phyloP scores from a whole-genome alignment of 2,113 vertebrate genomes.

The Phalacrocorax brasilianus region DNA sequence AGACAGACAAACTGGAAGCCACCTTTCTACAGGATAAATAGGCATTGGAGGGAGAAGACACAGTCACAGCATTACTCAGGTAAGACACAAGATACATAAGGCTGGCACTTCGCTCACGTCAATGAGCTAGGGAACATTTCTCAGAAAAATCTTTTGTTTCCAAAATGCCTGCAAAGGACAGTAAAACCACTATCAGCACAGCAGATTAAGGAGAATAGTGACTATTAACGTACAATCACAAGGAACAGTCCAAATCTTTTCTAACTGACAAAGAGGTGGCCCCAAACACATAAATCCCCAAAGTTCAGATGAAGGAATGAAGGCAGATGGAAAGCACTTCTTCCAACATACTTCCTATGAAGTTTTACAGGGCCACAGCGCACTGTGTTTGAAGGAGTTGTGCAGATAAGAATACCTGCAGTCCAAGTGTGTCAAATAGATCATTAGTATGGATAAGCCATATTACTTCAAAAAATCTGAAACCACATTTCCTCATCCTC shows the following conservation, averaged over 20 bases:
- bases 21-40: neutral
- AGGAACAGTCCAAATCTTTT: neutral
- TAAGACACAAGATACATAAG: neutral
- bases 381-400: neutral
- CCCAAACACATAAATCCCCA: neutral
- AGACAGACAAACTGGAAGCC: fast-evolving
- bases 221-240: neutral
- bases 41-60: neutral
- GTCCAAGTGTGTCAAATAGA: neutral
- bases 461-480: neutral
- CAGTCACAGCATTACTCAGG: neutral
- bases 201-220: neutral
- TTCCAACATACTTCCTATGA: neutral
- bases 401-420: neutral
- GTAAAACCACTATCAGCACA: neutral
- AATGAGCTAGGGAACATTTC: neutral
- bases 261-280: neutral
- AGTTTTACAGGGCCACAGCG: neutral
- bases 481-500: neutral
- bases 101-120: neutral
- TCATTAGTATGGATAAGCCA: neutral
- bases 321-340: neutral
- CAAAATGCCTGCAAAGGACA: neutral
- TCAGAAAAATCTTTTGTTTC: neutral
- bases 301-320: neutral